Conservation (phyloP, 2,113 vertebrate species). For the Hylia prasina region DNA sequence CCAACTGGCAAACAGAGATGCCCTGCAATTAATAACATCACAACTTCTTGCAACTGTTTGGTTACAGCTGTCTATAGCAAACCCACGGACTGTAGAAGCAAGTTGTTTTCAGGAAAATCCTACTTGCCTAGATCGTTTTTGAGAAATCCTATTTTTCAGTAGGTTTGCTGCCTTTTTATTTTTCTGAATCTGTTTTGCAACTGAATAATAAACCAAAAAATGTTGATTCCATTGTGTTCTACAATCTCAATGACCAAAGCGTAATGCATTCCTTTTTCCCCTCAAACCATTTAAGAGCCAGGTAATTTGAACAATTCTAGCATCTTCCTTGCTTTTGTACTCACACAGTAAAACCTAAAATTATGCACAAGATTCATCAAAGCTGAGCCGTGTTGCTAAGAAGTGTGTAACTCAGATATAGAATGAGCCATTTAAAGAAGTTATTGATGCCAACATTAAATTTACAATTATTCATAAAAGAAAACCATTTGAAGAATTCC, state of each 20-base stretch:
- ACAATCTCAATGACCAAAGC: neutral
- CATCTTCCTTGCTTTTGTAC: conserved; percentile 26
- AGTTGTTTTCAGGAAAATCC: neutral
- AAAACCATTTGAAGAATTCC: conserved; percentile 69
- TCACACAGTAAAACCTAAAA: neutral
- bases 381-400: conserved; percentile 26
- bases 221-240: neutral
- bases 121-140: neutral
- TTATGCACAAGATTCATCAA: conserved; percentile 59
- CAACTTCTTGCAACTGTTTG: neutral
- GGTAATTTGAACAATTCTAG: conserved; percentile 33
- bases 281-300: conserved; percentile 1
- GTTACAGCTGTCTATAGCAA: neutral
- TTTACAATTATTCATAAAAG: conserved; percentile 73
- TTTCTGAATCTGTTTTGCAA: neutral
- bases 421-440: conserved; percentile 60
- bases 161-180: neutral
- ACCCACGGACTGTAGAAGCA: neutral
- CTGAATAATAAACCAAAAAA: neutral
- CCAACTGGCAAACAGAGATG: neutral
- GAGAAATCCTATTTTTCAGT: neutral
- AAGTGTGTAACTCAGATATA: conserved; percentile 55
- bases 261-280: neutral
- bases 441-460: conserved; percentile 68
- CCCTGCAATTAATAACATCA: neutral